Base-by-base conservation (phyloP, 35 echinoderm and acorn worm genomes). In the Ophioderma brevispina region DNA sequence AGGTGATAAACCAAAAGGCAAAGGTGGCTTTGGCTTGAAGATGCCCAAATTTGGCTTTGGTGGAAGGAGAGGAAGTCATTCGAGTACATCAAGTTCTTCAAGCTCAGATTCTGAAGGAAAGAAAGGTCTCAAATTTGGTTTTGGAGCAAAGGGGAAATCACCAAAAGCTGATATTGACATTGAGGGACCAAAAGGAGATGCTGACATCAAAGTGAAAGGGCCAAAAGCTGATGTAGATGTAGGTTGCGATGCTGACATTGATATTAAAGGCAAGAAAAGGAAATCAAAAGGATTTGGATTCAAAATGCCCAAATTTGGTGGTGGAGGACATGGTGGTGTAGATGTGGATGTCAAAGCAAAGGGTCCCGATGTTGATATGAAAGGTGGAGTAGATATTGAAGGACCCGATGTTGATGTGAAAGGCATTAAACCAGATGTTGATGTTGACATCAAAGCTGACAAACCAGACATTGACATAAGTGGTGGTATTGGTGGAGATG, bases 21-120 rank as follows among this genome's bases (percentile, higher is more conserved):
- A 78, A 89, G 87, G 87, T 30, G 92, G 92, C 18, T 94, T 94
- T 89, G 86, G 92, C 38, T 33, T 92, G 1, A 56, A 81, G 28
- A 77, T 92, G 42, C 90, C 90, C 21, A 79, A 92, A 14, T 86
- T 92, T 87, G 90, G 90, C 19, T 86, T 86, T 52, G 81, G 80
- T 40, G 92, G 92, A 34, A 49, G 59, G n/a, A 70, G 59, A 70
- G 59, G 59, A 23, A 39, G 89, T 37, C 21, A 82, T 82, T 82
- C 56, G 77, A 76, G 43, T 81, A 1, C 59, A 70, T 70, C 59
- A 13, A 70, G 59, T 70, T 70, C 59, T 13, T 70, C 59, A 6
- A 70, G 59, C 23, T 70, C 59, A 13, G 59, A 70, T 30, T 70
- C 59, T 25, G 59, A 70, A 85, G 82, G 82, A 33, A 90, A 90